Percentiles rank a stretch among this genome's conserved stretches.
These are phyloP conservation scores for Urocolius indicus DNA, from an alignment of 2,113 vertebrate genomes.

Conservation along the genomic window DNA sequence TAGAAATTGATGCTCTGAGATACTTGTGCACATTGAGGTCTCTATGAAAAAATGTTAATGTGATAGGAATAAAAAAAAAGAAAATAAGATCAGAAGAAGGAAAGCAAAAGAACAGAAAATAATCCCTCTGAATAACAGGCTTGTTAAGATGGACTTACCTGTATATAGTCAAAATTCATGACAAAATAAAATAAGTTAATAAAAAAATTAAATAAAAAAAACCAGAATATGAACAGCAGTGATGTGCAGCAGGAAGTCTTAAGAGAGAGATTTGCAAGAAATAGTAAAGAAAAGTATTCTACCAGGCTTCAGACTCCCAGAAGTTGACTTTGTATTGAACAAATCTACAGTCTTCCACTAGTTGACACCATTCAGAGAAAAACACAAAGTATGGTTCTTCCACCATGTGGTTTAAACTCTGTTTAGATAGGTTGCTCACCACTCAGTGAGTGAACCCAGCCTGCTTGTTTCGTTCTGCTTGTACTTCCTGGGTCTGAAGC, in stretches of 20 bases:
- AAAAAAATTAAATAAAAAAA: neutral
- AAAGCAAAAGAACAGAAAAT: neutral
- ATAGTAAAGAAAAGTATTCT: neutral
- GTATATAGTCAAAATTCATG: neutral
- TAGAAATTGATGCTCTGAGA: neutral
- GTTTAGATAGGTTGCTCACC: neutral
- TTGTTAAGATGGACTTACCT: neutral
- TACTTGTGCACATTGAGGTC: neutral
- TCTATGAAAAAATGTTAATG: neutral
- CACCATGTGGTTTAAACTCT: neutral
- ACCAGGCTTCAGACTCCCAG: accelerated
- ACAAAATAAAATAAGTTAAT: neutral
- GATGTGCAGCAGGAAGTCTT: neutral
- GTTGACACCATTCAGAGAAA: neutral
- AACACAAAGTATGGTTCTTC: neutral
- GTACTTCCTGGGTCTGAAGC: neutral
- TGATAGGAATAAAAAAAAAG: neutral
- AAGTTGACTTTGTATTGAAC: accelerated
- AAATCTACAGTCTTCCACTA: neutral
- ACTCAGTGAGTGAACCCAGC: neutral
- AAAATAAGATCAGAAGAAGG: neutral
- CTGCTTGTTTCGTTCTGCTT: neutral
- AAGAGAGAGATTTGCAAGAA: neutral
- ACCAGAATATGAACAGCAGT: neutral
- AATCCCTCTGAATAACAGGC: accelerated